These are phyloP conservation scores for Tetheella fluctuosa DNA, from an alignment of 2,888 invertebrate species.

Conservation along the genomic window DNA sequence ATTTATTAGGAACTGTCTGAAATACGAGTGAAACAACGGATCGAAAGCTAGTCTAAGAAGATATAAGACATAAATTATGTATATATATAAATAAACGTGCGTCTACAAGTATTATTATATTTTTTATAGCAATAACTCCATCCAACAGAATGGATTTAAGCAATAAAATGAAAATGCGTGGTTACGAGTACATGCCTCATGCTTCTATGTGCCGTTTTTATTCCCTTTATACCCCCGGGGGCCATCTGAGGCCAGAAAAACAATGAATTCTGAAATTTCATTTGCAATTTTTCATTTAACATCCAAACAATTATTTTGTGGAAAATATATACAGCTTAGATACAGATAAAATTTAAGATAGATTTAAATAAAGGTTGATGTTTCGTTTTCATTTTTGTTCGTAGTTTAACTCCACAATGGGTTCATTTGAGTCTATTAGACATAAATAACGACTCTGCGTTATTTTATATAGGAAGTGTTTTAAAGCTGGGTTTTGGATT, in stretches of 20 bases:
- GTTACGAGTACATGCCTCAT: constrained; percentile 21
- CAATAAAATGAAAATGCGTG: constrained; percentile 28
- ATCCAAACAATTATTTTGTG: constrained; percentile 52
- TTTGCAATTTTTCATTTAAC: constrained; percentile 65
- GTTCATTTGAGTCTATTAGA: background rate
- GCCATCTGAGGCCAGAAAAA: constrained; percentile 52
- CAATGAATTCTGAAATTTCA: constrained; percentile 62
- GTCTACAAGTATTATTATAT: background rate
- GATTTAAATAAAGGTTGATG: constrained; percentile 39
- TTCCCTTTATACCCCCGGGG: constrained; percentile 48
- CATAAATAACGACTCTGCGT: background rate
- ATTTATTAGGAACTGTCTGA: background rate
- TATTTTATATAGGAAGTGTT: background rate
- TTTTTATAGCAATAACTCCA: constrained; percentile 11
- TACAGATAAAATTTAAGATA: constrained; percentile 38
- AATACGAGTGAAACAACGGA: background rate
- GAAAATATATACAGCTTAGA: constrained; percentile 44
- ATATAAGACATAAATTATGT: background rate
- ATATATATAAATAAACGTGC: background rate
- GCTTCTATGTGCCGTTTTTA: constrained; percentile 45
- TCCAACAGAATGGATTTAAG: constrained; percentile 32
- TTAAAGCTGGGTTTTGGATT: too few species aligned
- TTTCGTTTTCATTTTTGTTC: constrained; percentile 43
- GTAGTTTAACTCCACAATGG: constrained; percentile 27
- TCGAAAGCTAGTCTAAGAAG: background rate